Percentiles rank a stretch among this genome's conserved stretches.
Evolutionary conservation across 2,797 vertebrate genomes (phyloP).

Genomic region (Pseudocheirus occidentalis): DNA sequence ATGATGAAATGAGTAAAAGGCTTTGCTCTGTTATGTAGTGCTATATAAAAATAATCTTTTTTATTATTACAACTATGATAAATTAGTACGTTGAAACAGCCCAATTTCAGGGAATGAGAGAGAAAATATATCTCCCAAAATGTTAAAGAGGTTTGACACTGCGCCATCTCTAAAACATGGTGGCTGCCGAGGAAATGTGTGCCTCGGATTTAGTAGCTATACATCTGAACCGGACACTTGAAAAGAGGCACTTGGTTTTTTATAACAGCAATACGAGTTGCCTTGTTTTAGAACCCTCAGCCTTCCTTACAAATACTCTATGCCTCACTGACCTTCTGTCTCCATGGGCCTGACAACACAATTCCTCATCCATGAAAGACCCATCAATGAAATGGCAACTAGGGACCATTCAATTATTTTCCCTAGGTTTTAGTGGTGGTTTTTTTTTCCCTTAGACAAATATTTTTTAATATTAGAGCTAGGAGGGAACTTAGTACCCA

Average conservation of each 20-base stretch:
- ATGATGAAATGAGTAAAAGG: background rate
- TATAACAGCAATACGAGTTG: background rate
- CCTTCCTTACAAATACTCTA: background rate
- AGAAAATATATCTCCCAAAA: background rate
- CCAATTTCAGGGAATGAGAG: background rate
- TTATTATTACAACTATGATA: too few relatives aligned
- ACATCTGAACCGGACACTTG: background rate
- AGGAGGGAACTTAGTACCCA: background rate
- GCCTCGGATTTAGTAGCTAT: background rate
- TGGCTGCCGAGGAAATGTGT: background rate
- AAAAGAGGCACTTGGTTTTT: background rate
- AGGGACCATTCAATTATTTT: background rate
- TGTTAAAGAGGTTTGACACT: background rate
- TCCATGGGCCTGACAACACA: conserved; percentile 21
- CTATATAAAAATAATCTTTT: too few relatives aligned
- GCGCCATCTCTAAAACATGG: background rate
- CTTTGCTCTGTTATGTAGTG: background rate
- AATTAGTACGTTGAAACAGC: background rate
- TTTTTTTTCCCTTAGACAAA: conserved; percentile 9
- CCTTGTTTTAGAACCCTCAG: background rate
- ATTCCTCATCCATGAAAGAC: background rate
- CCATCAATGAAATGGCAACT: background rate
- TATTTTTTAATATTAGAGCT: background rate
- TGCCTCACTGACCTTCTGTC: background rate
- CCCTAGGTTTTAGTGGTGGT: background rate